phyloP scores from a whole-genome alignment of 2,888 invertebrate species.

The Listrodromus nycthemerus region DNA sequence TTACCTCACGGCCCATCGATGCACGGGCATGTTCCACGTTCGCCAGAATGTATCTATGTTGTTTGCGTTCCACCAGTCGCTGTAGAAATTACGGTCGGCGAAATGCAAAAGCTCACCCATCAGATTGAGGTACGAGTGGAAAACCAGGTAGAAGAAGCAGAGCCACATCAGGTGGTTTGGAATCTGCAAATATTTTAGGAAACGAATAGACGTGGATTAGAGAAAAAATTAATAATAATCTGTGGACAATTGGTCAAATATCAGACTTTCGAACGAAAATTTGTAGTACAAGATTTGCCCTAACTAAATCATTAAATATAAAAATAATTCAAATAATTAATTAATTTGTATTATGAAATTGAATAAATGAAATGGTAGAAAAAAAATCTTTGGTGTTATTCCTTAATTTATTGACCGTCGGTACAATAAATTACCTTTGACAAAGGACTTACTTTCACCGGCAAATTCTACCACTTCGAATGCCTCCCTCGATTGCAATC shows the following conservation, averaged over 20 bases:
- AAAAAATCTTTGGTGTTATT: too few species aligned
- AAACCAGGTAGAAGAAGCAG: conserved; percentile 97
- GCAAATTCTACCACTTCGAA: too few species aligned
- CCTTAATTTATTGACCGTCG: not conserved
- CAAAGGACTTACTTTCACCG: not conserved
- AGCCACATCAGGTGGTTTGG: conserved; percentile 99
- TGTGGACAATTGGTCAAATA: too few species aligned
- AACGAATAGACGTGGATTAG: too few species aligned
- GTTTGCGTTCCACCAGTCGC: conserved; percentile 99
- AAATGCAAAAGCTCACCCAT: conserved; percentile 97
- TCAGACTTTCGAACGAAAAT: too few species aligned
- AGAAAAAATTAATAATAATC: not conserved
- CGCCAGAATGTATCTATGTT: conserved; percentile 98
- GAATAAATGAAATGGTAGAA: too few species aligned
- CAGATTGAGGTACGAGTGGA: conserved; percentile 97
- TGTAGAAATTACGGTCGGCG: conserved; percentile 98
- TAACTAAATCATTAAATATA: too few species aligned
- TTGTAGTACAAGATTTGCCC: too few species aligned
- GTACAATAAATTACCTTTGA: conserved; percentile 3
- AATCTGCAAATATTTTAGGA: conserved; percentile 87
- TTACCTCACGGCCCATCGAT: conserved; percentile 94
- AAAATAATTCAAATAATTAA: too few species aligned
- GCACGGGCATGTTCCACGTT: conserved; percentile 99
- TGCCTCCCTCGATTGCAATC: too few species aligned
- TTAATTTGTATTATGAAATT: too few species aligned